Evolutionary conservation across 2,113 vertebrate species (phyloP), one percentile per base, ranked within the genome.

Genomic region (Rhabdornis inornatus): DNA sequence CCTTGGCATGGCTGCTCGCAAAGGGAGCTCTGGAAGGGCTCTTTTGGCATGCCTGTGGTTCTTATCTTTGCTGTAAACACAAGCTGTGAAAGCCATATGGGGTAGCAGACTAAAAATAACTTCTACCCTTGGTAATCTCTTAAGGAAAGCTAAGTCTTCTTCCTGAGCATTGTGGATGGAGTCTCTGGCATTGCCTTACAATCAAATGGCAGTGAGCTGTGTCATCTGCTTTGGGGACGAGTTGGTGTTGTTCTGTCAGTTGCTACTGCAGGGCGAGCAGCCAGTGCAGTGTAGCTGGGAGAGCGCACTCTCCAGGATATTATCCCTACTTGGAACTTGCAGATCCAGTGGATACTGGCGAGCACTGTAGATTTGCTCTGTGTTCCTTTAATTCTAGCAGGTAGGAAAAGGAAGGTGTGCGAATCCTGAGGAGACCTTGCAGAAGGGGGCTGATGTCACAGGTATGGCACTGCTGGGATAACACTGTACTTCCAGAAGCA

Each of bases 81-180:
- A 94, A 87, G 89, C 89, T 92, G 74, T 75, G 77, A 82, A 94
- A 95, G 84, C 81, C 23, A 1, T 84, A 33, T 79, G 65, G 65
- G 65, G 28, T 92, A 57, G 65, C 49, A 69, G 57, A 57, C 87
- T 97, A 92, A 95, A 95, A 97, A 95, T 97, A 95, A n/a, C 81
- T 76, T 45, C 84, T 18, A 8, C 84, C 25, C 93, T 65, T 84
- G 65, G 37, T 96, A 97, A 94, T 97, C 95, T 68, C 74, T 56
- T 95, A 95, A 94, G 81, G 94, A 92, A 95, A 96, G 94, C 74
- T 94, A 96, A 97, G 50, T 95, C 93, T 89, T 87, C 71, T 90
- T 89, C 50, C 77, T 69, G 61, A 40, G 23, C 0, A 0, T 57
- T 57, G 22, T 23, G 84, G 61, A 70, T 83, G 94, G 68, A 87